These are phyloP conservation scores for Macroramphosus scolopax DNA, from an alignment of 2,797 vertebrate genomes.

Conservation along the genomic window DNA sequence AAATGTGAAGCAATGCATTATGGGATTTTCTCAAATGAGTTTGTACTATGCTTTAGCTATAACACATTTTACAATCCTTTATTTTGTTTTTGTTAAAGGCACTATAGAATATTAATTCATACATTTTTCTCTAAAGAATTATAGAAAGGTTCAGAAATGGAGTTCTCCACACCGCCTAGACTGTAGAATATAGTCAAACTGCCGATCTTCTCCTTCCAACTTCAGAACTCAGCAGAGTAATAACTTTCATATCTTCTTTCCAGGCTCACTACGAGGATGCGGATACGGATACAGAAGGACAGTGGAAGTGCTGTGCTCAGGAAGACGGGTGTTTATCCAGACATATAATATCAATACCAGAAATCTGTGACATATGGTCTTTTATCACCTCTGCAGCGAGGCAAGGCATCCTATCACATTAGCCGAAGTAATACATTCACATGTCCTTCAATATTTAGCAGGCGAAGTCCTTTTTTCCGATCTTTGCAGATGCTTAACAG, in stretches of 20 bases:
- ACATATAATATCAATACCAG: constrained; percentile 58
- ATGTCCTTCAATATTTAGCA: too few species aligned
- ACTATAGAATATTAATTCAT: neutral
- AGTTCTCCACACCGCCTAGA: too few species aligned
- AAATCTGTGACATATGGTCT: constrained; percentile 14
- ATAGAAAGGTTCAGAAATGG: too few species aligned
- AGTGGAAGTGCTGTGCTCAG: constrained; percentile 23
- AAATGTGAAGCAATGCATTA: too few species aligned
- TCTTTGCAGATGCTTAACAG: constrained; percentile 5
- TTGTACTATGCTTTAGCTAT: too few species aligned
- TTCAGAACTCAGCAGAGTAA: constrained; percentile 13
- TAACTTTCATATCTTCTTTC: constrained; percentile 25
- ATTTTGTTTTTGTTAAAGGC: too few species aligned
- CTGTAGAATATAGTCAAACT: too few species aligned
- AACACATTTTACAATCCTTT: too few species aligned
- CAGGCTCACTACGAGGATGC: constrained; percentile 40
- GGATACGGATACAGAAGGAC: constrained; percentile 43
- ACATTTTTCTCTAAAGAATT: neutral
- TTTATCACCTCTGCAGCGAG: constrained; percentile 9
- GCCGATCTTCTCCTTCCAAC: constrained; percentile 3
- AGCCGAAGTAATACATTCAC: constrained; percentile 7
- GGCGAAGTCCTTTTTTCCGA: too few species aligned
- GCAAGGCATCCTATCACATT: constrained; percentile 38
- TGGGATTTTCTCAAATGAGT: too few species aligned
- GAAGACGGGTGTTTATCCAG: constrained; percentile 66